Percentiles rank a stretch among this genome's conserved stretches.
phyloP scores from a whole-genome alignment of 1,140 invertebrate genomes.

The Apocrypta bakeri region DNA sequence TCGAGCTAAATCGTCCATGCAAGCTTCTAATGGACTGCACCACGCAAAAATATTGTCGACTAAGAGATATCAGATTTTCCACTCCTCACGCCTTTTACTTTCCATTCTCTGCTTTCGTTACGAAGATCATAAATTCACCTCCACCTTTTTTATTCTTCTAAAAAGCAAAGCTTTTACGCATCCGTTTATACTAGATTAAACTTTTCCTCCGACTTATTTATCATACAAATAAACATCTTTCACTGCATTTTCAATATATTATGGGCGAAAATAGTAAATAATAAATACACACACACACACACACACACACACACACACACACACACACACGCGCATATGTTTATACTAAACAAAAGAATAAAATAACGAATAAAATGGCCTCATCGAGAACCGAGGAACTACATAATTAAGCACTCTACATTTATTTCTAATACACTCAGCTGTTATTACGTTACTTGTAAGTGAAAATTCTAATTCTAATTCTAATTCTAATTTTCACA shows the following conservation, averaged over 20 bases:
- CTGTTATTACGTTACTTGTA: no score
- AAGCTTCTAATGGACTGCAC: constrained; percentile 69
- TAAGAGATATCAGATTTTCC: constrained; percentile 37
- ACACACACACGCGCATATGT: no score
- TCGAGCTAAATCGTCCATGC: constrained; percentile 71
- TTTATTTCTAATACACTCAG: no score
- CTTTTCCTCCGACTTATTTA: not conserved
- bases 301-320: not conserved
- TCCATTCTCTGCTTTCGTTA: constrained; percentile 44
- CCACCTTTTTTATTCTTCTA: constrained; percentile 25
- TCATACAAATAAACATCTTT: not conserved
- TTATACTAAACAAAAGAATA: no score
- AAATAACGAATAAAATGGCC: no score
- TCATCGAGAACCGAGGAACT: no score
- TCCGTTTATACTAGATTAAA: not conserved
- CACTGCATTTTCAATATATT: no score
- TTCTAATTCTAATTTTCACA: no score
- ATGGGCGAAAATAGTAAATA: no score
- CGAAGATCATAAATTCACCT: constrained; percentile 36
- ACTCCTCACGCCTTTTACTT: constrained; percentile 34
- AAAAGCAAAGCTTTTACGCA: constrained; percentile 34
- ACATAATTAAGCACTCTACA: no score
- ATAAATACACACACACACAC: not conserved
- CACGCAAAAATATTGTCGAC: constrained; percentile 65
- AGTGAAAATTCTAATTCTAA: no score